These are phyloP conservation scores for Sinopyrophorus schimmeli DNA, from an alignment of 2,888 invertebrate species.

Conservation along the genomic window DNA sequence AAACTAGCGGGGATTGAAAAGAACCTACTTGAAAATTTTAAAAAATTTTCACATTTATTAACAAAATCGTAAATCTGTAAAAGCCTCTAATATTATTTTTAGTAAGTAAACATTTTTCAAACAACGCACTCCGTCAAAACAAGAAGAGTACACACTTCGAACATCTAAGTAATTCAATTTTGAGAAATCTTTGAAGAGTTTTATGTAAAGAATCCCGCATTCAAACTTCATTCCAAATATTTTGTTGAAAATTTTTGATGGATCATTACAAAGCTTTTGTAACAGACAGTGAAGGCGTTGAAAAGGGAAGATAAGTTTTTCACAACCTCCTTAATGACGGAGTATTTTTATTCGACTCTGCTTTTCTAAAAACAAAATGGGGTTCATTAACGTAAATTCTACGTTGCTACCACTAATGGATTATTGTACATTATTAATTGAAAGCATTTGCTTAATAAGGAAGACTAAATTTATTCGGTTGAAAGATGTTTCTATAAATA, in stretches of 20 bases:
- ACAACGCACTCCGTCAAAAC: conserved; percentile 5
- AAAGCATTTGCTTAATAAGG: conserved; percentile 14
- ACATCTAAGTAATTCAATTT: conserved; percentile 6
- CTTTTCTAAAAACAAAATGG: conserved; percentile 14
- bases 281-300: conserved; percentile 7
- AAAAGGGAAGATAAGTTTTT: conserved; percentile 11
- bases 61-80: no score
- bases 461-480: conserved; percentile 8
- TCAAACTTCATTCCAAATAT: conserved; percentile 13
- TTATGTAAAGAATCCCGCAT: conserved; percentile 9
- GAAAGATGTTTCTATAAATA: conserved; percentile 11
- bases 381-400: conserved; percentile 13
- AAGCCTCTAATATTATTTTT: no score
- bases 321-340: conserved; percentile 13
- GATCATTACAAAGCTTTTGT: conserved; percentile 15
- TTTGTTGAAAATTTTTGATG: conserved; percentile 14
- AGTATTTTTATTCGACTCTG: conserved; percentile 7
- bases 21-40: no score
- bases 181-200: neutral
- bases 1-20: no score
- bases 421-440: conserved; percentile 18
- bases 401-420: conserved; percentile 14
- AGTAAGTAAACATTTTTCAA: no score
- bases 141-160: neutral
- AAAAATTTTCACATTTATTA: no score